Percentiles rank a stretch among this genome's conserved stretches.
Conservation (phyloP, 2,113 vertebrate genomes). For the Phodopus roborovskii region DNA sequence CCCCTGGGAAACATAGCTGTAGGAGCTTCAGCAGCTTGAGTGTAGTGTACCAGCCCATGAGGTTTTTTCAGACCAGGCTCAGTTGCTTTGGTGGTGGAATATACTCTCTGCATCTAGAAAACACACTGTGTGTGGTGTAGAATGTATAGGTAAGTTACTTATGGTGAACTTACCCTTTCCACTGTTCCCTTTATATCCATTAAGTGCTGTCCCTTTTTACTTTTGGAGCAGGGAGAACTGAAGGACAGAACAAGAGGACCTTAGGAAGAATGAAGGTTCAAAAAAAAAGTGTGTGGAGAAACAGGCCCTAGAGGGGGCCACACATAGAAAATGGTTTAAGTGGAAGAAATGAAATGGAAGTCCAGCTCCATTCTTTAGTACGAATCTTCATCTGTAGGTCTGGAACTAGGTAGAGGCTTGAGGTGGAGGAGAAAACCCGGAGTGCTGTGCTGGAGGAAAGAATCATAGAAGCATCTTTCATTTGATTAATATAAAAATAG, state of each 20-base stretch:
- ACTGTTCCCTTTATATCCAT: neutral
- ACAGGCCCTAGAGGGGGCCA: neutral
- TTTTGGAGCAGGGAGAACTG: constrained; percentile 31
- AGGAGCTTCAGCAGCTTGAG: neutral
- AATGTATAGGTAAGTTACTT: neutral
- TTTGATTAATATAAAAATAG: constrained; percentile 18
- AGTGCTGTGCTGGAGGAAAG: neutral
- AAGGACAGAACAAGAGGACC: neutral
- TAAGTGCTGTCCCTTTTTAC: neutral
- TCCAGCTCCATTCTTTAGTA: neutral
- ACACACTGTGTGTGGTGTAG: neutral
- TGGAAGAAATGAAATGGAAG: constrained; percentile 13
- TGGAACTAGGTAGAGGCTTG: constrained; percentile 21
- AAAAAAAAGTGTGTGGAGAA: constrained; percentile 28
- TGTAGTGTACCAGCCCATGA: neutral
- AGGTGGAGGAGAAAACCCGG: constrained; percentile 5
- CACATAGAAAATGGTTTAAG: neutral
- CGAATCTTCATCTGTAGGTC: neutral
- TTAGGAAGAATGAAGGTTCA: constrained; percentile 38
- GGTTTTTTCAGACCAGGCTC: neutral
- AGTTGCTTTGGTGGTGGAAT: neutral
- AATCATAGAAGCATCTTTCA: constrained; percentile 4
- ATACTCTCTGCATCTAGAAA: neutral
- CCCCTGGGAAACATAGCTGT: neutral
- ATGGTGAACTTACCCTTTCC: neutral